These are phyloP conservation scores for Micromussa lordhowensis DNA, from an alignment of 92 coral and sea anemone genomes.

Conservation along the genomic window DNA sequence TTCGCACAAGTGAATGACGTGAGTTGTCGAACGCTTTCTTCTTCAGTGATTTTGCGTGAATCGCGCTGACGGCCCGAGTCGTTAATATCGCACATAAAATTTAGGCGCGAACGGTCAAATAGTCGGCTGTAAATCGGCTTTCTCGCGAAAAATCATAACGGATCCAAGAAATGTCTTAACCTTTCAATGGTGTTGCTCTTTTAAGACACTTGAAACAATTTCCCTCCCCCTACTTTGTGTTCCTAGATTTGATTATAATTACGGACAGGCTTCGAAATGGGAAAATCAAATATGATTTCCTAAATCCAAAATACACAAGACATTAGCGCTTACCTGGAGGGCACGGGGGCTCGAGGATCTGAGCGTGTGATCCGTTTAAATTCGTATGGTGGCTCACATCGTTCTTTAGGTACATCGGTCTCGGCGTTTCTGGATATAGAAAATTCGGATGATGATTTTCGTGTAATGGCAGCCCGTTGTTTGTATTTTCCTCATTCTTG, in stretches of 20 bases:
- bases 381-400: constrained; percentile 77
- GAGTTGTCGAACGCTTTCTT: constrained; percentile 78
- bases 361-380: constrained; percentile 80
- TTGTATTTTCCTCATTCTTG: constrained; percentile 89
- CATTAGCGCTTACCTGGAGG: constrained; percentile 68
- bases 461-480: constrained; percentile 88
- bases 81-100: constrained; percentile 55
- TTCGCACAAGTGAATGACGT: constrained; percentile 91
- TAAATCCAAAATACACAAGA: constrained; percentile 83
- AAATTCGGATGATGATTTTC: constrained; percentile 73
- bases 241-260: constrained; percentile 95
- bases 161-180: constrained; percentile 95
- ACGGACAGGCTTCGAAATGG: constrained; percentile 84
- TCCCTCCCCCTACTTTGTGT: constrained; percentile 99
- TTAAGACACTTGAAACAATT: constrained; percentile 96
- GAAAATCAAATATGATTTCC: constrained; percentile 83
- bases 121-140: constrained; percentile 28
- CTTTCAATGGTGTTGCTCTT: constrained; percentile 98
- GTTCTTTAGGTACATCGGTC: constrained; percentile 87
- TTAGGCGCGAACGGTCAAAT: constrained; percentile 59
- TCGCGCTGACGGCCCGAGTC: constrained; percentile 73
- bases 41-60: constrained; percentile 79
- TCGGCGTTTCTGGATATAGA: constrained; percentile 85
- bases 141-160: constrained; percentile 81
- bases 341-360: constrained; percentile 78